Percentiles rank a stretch among this genome's conserved stretches.
Conservation (phyloP, 2,888 invertebrate genomes). For the Abrostola triplasia region DNA sequence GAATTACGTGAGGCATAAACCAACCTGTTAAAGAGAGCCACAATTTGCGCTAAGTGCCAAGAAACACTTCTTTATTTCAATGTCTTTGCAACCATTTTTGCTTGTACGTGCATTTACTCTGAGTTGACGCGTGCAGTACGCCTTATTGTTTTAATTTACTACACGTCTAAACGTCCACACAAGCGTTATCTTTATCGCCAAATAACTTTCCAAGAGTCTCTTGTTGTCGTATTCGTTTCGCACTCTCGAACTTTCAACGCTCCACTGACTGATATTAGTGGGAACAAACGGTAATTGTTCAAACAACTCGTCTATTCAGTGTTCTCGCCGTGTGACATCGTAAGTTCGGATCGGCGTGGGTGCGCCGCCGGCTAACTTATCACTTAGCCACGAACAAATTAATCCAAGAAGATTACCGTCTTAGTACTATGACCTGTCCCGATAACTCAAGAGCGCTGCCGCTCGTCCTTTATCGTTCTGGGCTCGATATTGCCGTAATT, state of each 20-base stretch:
- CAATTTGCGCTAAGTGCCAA: constrained; percentile 56
- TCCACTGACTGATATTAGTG: constrained; percentile 59
- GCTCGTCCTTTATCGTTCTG: constrained; percentile 80
- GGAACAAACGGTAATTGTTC: constrained; percentile 62
- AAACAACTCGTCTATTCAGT: constrained; percentile 63
- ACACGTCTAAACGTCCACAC: constrained; percentile 67
- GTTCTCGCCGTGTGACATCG: constrained; percentile 64
- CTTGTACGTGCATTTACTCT: constrained; percentile 53
- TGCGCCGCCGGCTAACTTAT: constrained; percentile 76
- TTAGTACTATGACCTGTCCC: constrained; percentile 79
- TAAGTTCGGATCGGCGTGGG: constrained; percentile 70
- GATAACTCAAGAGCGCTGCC: constrained; percentile 79
- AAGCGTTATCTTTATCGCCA: constrained; percentile 72
- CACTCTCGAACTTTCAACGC: constrained; percentile 53
- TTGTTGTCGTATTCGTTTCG: constrained; percentile 56
- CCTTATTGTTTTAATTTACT: constrained; percentile 78
- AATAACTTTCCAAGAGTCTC: constrained; percentile 64
- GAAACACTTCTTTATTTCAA: constrained; percentile 64
- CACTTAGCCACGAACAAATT: constrained; percentile 84
- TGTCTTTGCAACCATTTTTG: constrained; percentile 62
- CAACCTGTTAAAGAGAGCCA: constrained; percentile 71
- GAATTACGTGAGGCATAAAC: constrained; percentile 73
- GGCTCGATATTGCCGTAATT: constrained; percentile 85
- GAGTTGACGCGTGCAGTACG: constrained; percentile 60
- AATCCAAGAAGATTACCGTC: constrained; percentile 82